Base-by-base conservation (phyloP, 2,797 vertebrate genomes). In the Aphelocoma californica region DNA sequence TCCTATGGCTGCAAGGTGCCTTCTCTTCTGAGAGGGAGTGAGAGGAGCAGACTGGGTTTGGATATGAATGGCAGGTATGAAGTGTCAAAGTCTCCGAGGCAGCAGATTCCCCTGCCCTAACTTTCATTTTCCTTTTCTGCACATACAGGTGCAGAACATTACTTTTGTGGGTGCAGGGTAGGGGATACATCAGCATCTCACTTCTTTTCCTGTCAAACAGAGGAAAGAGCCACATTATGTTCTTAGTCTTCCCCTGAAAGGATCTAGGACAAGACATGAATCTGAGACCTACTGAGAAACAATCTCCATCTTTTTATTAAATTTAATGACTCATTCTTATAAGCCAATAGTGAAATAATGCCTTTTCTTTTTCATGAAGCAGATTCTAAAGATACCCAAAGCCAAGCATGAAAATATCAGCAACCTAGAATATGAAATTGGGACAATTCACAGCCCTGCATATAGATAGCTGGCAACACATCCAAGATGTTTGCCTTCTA, bases 401-500 rank as follows among this genome's bases (percentile, higher is more conserved):
- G 92, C 80, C 61, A 91, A 64, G 24, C 34, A 48, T 95, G 90
- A 94, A 96, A 97, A 91, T 94, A 97, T 88, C 81, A 77, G 29
- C 28, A 65, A 57, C 60, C 82, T 93, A 91, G 84, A 88, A 80
- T 78, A 94, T 10, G 18, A 88, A 95, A 86, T 44, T 62, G 53
- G 78, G 93, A 94, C 78, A 80, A 81, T 28, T 95, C 92, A 81
- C 86, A 95, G 72, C 45, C 61, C 73, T 65, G 77, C 62, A 44
- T 92, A 53, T 58, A 67, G 29, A 60, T 92, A 87, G 67, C 82
- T 90, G 79, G 88, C 77, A 94, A 64, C 75, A 60, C 60, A 80
- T 74, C 72, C 86, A 93, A 93, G 90, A 96, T 73, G 93, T 92
- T 94, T 95, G 85, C 88, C 61, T 94, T 92, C 96, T 96, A 97